Evolutionary conservation across 2,113 vertebrate genomes (phyloP), one percentile per base, ranked within the genome.

Genomic region (Alces alces): DNA sequence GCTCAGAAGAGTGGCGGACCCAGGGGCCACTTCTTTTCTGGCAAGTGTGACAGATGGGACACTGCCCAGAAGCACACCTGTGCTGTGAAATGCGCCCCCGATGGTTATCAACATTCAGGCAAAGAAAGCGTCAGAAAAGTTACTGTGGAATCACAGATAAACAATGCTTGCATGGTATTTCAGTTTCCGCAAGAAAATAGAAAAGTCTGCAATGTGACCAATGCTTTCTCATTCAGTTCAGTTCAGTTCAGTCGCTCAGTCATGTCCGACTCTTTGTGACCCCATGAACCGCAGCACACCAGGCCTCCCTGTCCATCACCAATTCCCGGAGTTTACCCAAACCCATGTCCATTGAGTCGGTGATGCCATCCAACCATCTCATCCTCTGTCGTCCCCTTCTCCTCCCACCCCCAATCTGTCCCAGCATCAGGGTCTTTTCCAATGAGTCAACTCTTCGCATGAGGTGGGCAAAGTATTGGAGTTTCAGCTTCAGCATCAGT

Each of bases 231-330:
- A 54, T 70, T 36, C 64, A 21, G n/a, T 70, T 36, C 64, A 66
- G 17, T 66, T 21, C 64, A 36, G 17, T 66, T 66, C 17, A 5
- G 64, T 36, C 0, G 4, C 64, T 66, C 17, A 70, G 64, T 36
- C 0, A 0, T 11, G 33, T 36, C n/a, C 5, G 4, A 70, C 2
- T 11, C 30, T 61, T 61, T 64, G 1, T 0, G 1, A 70, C 9
- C 2, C 9, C 33, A 11, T 70, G 64, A 70, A 70, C 4, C 0
- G 0, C n/a, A 70, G 64, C 33, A 36, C 0, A 0, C 64, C 64
- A 36, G 17, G 17, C 17, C 17, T 70, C 9, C 9, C 64, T 70
- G 64, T 70, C n/a, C 64, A 36, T 36, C n/a, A 36, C 9, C 17
- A 70, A 2, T 17, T 66, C 64, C 8, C 0, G 1, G 1, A 66